Conservation (phyloP, 2,797 vertebrate species). For the Salmo trutta region DNA sequence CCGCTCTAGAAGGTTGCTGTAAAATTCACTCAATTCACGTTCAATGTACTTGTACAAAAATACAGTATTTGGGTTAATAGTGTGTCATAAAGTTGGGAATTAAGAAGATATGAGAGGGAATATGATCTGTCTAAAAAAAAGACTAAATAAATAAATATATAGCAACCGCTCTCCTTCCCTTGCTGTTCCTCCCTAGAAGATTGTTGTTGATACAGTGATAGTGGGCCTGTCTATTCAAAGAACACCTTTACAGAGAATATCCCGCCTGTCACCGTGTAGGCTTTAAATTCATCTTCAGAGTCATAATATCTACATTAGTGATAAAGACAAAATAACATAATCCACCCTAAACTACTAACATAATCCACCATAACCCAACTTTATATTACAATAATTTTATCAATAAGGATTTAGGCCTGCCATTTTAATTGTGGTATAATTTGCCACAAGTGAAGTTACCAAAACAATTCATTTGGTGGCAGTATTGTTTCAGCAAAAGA, state of each 20-base stretch:
- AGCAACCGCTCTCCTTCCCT: too few relatives aligned
- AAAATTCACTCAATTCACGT: not conserved
- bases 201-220: not conserved
- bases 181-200: not conserved
- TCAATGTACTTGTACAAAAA: not conserved
- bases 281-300: not conserved
- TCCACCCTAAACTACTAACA: not conserved
- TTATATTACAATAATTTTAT: not conserved
- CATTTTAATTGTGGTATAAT: too few relatives aligned
- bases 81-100: too few relatives aligned
- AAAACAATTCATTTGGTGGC: not conserved
- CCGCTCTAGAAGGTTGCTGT: not conserved
- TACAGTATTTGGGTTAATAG: too few relatives aligned
- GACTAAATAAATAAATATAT: too few relatives aligned
- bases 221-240: not conserved
- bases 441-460: not conserved
- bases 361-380: not conserved
- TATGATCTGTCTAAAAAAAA: too few relatives aligned
- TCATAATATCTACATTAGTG: not conserved
- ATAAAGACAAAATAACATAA: not conserved
- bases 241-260: not conserved
- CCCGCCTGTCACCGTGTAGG: too few relatives aligned
- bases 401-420: too few relatives aligned
- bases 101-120: too few relatives aligned
- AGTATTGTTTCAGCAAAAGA: conserved; percentile 3